phyloP scores from a whole-genome alignment of 2,888 invertebrate genomes.

The Trichacis sp. region DNA sequence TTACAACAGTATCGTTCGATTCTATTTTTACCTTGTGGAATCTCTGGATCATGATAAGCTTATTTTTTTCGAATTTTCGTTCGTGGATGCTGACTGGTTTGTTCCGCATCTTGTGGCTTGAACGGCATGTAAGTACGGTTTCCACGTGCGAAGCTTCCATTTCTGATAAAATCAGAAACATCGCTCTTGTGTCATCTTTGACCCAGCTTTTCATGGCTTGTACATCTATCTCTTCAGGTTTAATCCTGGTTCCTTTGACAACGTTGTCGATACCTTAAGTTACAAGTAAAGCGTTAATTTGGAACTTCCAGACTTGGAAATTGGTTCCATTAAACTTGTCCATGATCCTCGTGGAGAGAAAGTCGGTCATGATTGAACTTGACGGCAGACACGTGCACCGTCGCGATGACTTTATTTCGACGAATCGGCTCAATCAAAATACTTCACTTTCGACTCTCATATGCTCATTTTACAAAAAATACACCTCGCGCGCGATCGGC shows the following conservation, averaged over 20 bases:
- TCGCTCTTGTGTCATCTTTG: constrained; percentile 34
- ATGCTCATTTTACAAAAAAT: too few species aligned
- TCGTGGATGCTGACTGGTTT: constrained; percentile 34
- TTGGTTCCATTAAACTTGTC: constrained; percentile 48
- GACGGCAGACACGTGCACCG: too few species aligned
- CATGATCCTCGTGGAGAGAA: constrained; percentile 52
- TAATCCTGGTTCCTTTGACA: constrained; percentile 16
- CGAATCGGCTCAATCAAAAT: too few species aligned
- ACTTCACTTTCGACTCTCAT: too few species aligned
- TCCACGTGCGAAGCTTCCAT: constrained; percentile 34
- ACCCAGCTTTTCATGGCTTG: constrained; percentile 25
- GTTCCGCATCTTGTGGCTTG: constrained; percentile 36
- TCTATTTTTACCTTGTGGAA: constrained; percentile 35
- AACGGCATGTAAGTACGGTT: constrained; percentile 32
- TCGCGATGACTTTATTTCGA: too few species aligned
- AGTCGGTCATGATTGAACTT: too few species aligned
- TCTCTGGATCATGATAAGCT: constrained; percentile 27
- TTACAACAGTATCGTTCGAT: constrained; percentile 27
- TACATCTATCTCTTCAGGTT: not conserved
- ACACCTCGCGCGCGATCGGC: too few species aligned
- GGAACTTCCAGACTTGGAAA: constrained; percentile 47
- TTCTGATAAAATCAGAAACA: constrained; percentile 12
- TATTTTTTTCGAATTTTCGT: constrained; percentile 41
- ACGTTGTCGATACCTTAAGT: constrained; percentile 25
- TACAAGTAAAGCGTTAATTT: constrained; percentile 33